Conservation (phyloP, 2,797 vertebrate species). For the Molossus alvarezi region DNA sequence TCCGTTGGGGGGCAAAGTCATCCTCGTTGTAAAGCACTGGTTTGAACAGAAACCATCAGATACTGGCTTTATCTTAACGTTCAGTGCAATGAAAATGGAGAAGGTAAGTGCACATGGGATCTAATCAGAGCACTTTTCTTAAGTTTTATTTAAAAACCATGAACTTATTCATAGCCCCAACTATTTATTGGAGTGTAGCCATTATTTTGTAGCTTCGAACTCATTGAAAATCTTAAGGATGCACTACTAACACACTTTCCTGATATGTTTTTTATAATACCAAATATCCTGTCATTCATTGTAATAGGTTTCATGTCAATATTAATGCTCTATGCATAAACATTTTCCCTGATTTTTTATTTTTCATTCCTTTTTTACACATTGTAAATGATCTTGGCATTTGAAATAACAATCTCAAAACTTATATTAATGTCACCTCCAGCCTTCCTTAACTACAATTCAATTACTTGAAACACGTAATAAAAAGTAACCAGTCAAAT, state of each 20-base stretch:
- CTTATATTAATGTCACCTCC: neutral
- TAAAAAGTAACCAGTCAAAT: slow-evolving; percentile 42
- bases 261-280: slow-evolving; percentile 47
- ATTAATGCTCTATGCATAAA: slow-evolving; percentile 57
- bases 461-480: slow-evolving; percentile 38
- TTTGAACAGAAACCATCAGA: neutral
- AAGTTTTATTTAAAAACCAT: slow-evolving; percentile 8
- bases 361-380: slow-evolving; percentile 55
- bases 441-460: slow-evolving; percentile 60
- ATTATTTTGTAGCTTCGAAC: slow-evolving; percentile 44
- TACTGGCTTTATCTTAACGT: slow-evolving; percentile 15
- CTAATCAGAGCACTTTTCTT: neutral
- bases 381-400: slow-evolving; percentile 56
- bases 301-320: slow-evolving; percentile 51
- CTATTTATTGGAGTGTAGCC: neutral
- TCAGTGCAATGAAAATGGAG: neutral
- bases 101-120: neutral
- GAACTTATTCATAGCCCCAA: neutral
- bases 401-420: slow-evolving; percentile 62
- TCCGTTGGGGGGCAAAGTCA: neutral
- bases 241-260: neutral
- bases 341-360: slow-evolving; percentile 20
- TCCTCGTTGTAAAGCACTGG: neutral
- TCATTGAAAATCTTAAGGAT: slow-evolving; percentile 2
- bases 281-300: slow-evolving; percentile 34